Evolutionary conservation across 2,797 vertebrate species (phyloP).

Genomic region (Hyperoplus immaculatus): DNA sequence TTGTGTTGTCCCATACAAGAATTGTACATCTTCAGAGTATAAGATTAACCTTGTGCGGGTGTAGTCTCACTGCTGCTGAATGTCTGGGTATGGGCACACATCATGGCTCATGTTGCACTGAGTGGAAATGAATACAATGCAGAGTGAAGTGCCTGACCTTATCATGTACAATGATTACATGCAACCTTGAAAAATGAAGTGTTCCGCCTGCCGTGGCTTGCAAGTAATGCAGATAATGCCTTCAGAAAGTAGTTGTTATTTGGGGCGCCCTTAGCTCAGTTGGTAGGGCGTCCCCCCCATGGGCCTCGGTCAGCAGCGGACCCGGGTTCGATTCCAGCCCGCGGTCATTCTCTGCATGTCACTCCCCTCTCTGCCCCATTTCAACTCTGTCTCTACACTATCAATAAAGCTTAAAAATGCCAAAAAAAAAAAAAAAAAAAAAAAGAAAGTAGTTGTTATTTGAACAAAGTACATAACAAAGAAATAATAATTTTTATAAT

Average conservation of each 20-base stretch:
- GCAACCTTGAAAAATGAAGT: constrained; percentile 27
- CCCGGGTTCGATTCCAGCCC: too few relatives aligned
- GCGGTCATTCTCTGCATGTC: too few relatives aligned
- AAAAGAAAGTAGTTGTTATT: too few relatives aligned
- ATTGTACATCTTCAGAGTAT: constrained; percentile 24
- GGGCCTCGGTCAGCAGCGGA: too few relatives aligned
- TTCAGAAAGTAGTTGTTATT: neutral
- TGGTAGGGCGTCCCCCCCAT: too few relatives aligned
- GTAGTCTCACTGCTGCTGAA: constrained; percentile 8
- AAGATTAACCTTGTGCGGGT: constrained; percentile 17
- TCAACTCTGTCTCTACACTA: too few relatives aligned
- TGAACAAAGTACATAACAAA: neutral
- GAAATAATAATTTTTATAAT: neutral
- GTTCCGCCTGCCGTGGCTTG: neutral
- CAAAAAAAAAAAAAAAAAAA: too few relatives aligned
- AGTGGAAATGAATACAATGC: constrained; percentile 17
- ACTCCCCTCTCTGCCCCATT: too few relatives aligned
- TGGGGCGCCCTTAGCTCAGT: too few relatives aligned
- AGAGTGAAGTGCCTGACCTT: constrained; percentile 43
- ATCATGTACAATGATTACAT: constrained; percentile 34
- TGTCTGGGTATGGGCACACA: constrained; percentile 26
- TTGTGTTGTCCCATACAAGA: neutral
- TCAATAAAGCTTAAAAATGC: too few relatives aligned
- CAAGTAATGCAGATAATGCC: neutral
- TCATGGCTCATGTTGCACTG: constrained; percentile 30